A percentile compares a stretch with the other conserved stretches of the same genome.
These are phyloP conservation scores for Synergus japonicus DNA, from an alignment of 2,888 invertebrate species.

Conservation along the genomic window DNA sequence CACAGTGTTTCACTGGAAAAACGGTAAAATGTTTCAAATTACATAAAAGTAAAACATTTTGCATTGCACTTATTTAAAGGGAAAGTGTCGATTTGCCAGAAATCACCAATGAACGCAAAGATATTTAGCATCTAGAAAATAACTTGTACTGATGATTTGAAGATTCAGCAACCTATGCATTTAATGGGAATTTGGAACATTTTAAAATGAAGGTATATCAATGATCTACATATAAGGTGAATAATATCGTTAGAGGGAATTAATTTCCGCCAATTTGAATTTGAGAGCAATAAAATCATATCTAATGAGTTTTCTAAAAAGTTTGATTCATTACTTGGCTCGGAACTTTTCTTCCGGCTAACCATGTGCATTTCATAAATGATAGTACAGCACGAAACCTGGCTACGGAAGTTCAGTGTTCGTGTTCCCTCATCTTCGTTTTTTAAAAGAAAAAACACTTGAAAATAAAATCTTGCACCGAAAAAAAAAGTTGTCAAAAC, in stretches of 20 bases:
- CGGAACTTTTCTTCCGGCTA: background rate
- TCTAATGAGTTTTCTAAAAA: conserved; percentile 2
- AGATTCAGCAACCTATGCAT: too few relatives aligned
- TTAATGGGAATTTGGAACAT: too few relatives aligned
- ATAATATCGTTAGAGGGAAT: background rate
- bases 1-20: background rate
- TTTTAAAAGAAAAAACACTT: background rate
- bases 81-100: background rate
- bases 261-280: background rate
- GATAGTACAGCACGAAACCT: conserved; percentile 8
- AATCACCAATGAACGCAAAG: background rate
- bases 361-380: conserved; percentile 27
- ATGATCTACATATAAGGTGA: too few relatives aligned
- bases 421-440: conserved; percentile 3
- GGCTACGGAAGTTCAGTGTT: conserved; percentile 6
- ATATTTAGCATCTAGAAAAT: background rate
- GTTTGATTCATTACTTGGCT: conserved; percentile 4
- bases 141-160: too few relatives aligned
- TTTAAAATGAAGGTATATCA: too few relatives aligned
- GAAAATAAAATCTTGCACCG: background rate
- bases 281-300: background rate
- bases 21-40: background rate
- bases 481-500: background rate
- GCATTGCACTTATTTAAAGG: background rate
- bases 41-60: background rate